Evolutionary conservation across 2,888 invertebrate species (phyloP), one percentile per base, ranked within the genome.

Genomic region (Apamea anceps): DNA sequence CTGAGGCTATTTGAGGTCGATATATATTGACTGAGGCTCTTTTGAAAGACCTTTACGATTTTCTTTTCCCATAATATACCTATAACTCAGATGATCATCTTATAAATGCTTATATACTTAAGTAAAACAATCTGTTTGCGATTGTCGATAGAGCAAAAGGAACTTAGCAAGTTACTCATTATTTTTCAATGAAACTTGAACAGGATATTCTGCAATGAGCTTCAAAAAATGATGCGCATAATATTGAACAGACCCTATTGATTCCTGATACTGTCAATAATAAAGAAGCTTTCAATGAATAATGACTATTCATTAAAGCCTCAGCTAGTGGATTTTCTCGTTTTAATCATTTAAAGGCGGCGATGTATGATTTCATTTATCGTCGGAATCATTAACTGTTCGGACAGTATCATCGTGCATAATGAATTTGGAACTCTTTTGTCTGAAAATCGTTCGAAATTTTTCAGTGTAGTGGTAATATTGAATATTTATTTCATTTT

Each of bases 361-460:
- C n/a, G 42, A 82, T 76, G 77, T 45, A 60, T 67, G 60, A 80
- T 60, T 82, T 51, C 13, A 76, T 83, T 82, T 21, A n/a, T n/a
- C 51, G 15, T 10, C 15, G 25, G 51, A 71, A 32, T 51, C 25
- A 32, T 32, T 66, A n/a, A 15, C 57, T 75, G 48, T 75, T 80
- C 57, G n/a, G 65, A 60, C 8, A 18, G 21, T 51, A 66, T 57
- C 7, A 48, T 37, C 5, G 32, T 42, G 48, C 54, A n/a, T 66
- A 66, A 66, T 82, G 7, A 82, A 80, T 75, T 51, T 42, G 4
- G 12, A 51, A 66, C 28, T 65, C 0, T 57, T 42, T 12, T 32
- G 5, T 2, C 10, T 28, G 65, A 15, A 57, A 80, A 42, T 3
- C 48, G 12, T 25, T 57, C 25, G 4, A 15, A 48, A 42, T 48